phyloP scores from a whole-genome alignment of 2,888 invertebrate genomes.

The Euphydryas editha region DNA sequence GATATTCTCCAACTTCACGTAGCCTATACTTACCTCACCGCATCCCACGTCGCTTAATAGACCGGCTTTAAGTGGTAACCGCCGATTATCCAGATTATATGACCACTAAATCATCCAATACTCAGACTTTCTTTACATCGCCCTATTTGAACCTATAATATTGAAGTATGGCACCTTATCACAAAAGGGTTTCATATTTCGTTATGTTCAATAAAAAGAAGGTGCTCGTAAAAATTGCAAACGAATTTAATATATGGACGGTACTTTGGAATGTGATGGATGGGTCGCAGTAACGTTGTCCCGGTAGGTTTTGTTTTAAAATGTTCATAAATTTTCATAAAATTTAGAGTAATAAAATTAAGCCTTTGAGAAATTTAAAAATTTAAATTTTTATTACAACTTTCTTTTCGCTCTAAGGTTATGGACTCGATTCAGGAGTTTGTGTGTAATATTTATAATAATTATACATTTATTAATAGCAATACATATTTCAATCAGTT shows the following conservation, averaged over 20 bases:
- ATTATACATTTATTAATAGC: too few species aligned
- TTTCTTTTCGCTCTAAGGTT: neutral
- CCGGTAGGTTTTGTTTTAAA: conserved; percentile 3
- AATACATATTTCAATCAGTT: too few species aligned
- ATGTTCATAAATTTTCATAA: conserved; percentile 6
- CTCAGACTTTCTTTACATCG: conserved; percentile 65
- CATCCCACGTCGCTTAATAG: conserved; percentile 52
- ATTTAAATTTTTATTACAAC: neutral
- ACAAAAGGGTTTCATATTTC: conserved; percentile 72
- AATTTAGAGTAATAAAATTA: neutral
- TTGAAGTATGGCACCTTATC: conserved; percentile 73
- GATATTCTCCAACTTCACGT: neutral
- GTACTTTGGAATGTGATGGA: conserved; percentile 60
- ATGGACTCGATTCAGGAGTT: too few species aligned
- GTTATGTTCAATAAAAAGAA: conserved; percentile 67
- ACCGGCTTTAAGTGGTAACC: conserved; percentile 66
- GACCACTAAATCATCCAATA: conserved; percentile 76
- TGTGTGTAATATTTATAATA: too few species aligned
- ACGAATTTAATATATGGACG: conserved; percentile 64
- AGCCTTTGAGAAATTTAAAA: neutral
- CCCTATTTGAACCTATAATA: conserved; percentile 76
- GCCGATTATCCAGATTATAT: conserved; percentile 76
- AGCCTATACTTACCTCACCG: conserved; percentile 42
- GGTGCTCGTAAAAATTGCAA: conserved; percentile 75
- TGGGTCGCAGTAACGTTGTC: conserved; percentile 23